Evolutionary conservation across 2,888 invertebrate species (phyloP), one percentile per base, ranked within the genome.

Genomic region (Rhagonycha fulva): DNA sequence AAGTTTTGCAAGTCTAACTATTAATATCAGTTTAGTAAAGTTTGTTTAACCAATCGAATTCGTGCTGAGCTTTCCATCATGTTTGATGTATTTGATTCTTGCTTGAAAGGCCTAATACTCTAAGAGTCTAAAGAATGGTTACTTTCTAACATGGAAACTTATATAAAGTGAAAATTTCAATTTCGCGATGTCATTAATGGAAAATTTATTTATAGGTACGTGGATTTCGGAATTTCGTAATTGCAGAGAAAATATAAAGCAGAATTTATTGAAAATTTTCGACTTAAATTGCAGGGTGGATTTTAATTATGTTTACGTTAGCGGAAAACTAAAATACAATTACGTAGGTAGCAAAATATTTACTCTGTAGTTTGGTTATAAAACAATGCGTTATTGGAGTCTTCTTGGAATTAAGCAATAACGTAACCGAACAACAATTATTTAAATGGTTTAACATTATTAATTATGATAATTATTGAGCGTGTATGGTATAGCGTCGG

Each of bases 401-500:
- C 9, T 28, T 28, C 28, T 9, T 2, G 28, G 28, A 28, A 28
- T 28, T 28, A 28, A 28, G 9, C 47, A 7, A 47, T 47, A n/a
- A 47, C 4, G n/a, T 0, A 47, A 47, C 47, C 4, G n/a, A 4
- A 7, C 5, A 3, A n/a, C n/a, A 10, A n/a, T 47, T n/a, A 47
- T 47, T n/a, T 47, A 1, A 47, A n/a, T 4, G 47, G 7, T 47
- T 5, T n/a, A n/a, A 7, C 7, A 47, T n/a, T 30, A 62, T 23
- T 71, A 67, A 66, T 68, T 71, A 61, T 26, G 9, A 67, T 70
- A 61, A 14, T 69, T 66, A 71, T 74, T 67, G 61, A 68, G 14
- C 63, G 62, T 47, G 28, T 68, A 69, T 68, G 68, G 47, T 14
- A 30, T 47, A 26, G 72, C 75, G 72, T 72, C 72, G 61, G 72